Percentiles rank a stretch among this genome's conserved stretches.
These are phyloP conservation scores for Zaprionus africanus DNA, from an alignment of 1,140 invertebrate species.

Conservation along the genomic window DNA sequence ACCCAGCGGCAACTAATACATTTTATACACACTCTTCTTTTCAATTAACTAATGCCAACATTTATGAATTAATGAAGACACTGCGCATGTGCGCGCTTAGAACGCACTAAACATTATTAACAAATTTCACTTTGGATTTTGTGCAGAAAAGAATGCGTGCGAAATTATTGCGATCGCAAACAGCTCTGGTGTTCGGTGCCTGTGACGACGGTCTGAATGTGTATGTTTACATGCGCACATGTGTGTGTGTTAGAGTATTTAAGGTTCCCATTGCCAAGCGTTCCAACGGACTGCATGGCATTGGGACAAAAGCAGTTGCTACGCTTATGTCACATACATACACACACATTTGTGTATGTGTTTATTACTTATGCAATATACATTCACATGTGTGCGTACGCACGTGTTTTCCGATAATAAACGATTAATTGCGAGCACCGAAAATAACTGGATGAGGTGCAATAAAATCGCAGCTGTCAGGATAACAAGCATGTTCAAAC, in stretches of 20 bases:
- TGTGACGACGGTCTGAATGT: conserved; percentile 17
- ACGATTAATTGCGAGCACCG: conserved; percentile 7
- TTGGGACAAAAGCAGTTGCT: conserved; percentile 49
- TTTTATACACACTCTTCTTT: conserved; percentile 29
- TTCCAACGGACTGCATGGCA: conserved; percentile 65
- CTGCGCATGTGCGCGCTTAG: conserved; percentile 18
- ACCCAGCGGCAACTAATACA: conserved; percentile 48
- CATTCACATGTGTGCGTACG: conserved; percentile 30
- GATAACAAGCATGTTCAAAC: neutral
- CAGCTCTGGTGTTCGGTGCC: conserved; percentile 39
- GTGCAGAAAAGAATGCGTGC: conserved; percentile 29
- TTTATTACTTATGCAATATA: conserved; percentile 12
- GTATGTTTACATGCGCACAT: conserved; percentile 8
- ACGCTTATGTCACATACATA: conserved; percentile 28
- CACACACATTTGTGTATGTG: neutral
- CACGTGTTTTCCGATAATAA: conserved; percentile 26
- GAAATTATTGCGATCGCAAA: conserved; percentile 59
- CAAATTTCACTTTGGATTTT: conserved; percentile 10
- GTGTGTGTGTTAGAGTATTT: conserved; percentile 29
- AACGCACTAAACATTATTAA: conserved; percentile 6
- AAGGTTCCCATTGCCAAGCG: conserved; percentile 28
- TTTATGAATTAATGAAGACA: neutral
- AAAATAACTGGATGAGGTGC: neutral
- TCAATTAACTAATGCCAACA: conserved; percentile 8
- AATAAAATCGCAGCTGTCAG: neutral